Conservation (phyloP, 2,888 invertebrate genomes). For the Neoascia interrupta region DNA sequence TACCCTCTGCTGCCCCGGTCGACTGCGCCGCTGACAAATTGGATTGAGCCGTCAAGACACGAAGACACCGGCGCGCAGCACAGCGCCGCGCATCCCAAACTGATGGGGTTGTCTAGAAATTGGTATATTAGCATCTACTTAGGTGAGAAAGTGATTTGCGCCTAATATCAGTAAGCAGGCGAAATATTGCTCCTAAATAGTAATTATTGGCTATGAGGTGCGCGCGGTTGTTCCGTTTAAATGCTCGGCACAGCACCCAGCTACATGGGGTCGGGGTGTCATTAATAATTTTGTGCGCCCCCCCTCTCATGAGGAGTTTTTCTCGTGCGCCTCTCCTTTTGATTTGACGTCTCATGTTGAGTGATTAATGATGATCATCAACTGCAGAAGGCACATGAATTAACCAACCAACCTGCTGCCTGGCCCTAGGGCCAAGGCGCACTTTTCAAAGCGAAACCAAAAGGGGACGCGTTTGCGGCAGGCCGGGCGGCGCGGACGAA, state of each 20-base stretch:
- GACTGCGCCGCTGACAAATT: conserved; percentile 61
- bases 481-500: conserved; percentile 71
- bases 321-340: conserved; percentile 71
- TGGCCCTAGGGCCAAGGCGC: conserved; percentile 65
- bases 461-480: conserved; percentile 55
- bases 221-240: conserved; percentile 55
- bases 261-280: too few species aligned
- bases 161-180: conserved; percentile 61
- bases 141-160: conserved; percentile 69
- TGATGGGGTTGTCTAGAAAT: conserved; percentile 68
- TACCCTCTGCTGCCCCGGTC: not conserved
- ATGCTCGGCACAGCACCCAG: conserved; percentile 26
- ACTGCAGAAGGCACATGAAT: conserved; percentile 65
- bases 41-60: conserved; percentile 64
- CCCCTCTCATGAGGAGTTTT: conserved; percentile 49
- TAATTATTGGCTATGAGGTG: conserved; percentile 67
- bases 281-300: conserved; percentile 64
- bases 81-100: conserved; percentile 28
- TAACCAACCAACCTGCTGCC: conserved; percentile 66
- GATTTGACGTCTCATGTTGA: conserved; percentile 76
- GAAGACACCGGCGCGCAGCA: conserved; percentile 25
- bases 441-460: conserved; percentile 69
- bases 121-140: conserved; percentile 69
- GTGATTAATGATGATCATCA: conserved; percentile 78
- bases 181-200: conserved; percentile 64